Percentiles rank a stretch among this genome's conserved stretches.
Evolutionary conservation across 2,113 vertebrate species (phyloP).

Genomic region (Psophia crepitans): DNA sequence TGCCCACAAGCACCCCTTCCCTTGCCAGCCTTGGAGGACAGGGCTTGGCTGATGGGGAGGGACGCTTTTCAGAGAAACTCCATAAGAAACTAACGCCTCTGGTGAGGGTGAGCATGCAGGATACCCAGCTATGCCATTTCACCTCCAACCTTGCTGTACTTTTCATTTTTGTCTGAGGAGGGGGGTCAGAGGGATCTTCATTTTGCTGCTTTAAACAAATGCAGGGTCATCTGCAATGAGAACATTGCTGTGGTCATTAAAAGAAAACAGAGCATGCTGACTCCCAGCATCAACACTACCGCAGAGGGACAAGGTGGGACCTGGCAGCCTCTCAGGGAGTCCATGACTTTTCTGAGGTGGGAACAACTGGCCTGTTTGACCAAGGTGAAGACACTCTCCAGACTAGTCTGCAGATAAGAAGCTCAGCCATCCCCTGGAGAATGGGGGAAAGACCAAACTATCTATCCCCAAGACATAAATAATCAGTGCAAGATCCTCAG

Average conservation of each 20-base stretch:
- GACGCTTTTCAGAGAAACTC: background rate
- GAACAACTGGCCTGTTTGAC: background rate
- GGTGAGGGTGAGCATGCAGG: background rate
- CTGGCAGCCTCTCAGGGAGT: background rate
- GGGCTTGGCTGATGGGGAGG: background rate
- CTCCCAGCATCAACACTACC: background rate
- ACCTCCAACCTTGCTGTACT: background rate
- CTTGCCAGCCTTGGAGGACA: background rate
- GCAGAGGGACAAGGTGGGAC: background rate
- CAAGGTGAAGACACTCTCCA: background rate
- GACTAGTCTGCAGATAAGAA: background rate
- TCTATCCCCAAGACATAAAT: background rate
- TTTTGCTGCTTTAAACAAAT: background rate
- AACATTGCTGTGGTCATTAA: slow-evolving; percentile 22
- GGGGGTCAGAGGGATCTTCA: background rate
- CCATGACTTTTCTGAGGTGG: background rate
- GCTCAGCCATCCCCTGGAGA: background rate
- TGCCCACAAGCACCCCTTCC: background rate
- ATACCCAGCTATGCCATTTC: background rate
- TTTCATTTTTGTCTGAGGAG: background rate
- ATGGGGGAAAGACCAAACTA: background rate
- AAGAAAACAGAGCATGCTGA: background rate
- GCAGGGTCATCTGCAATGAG: background rate
- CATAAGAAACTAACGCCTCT: accelerated
- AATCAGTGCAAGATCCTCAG: background rate